Evolutionary conservation across 2,113 vertebrate genomes (phyloP).

Genomic region (Gorsachius goisagi): DNA sequence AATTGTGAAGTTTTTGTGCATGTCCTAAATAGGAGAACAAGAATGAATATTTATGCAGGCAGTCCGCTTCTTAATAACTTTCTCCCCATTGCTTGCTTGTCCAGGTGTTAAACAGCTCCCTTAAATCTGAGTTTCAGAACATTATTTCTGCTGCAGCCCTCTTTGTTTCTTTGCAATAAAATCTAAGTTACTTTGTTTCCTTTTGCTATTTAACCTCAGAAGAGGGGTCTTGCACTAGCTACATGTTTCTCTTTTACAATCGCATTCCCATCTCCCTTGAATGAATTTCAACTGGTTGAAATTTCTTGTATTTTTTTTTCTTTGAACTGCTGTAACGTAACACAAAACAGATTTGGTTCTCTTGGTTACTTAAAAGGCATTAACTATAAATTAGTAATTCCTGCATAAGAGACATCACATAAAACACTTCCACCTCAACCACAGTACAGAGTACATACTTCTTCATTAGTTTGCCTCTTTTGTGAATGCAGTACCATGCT

Average conservation of each 20-base stretch:
- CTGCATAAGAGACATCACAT: not conserved
- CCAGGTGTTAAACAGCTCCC: constrained; percentile 39
- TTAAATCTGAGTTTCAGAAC: not conserved
- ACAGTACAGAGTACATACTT: not conserved
- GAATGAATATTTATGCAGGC: not conserved
- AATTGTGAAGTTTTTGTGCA: not conserved
- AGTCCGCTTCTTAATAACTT: not conserved
- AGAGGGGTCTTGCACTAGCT: not conserved
- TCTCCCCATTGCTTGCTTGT: not conserved
- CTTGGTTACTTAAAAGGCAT: constrained; percentile 61
- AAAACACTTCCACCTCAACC: not conserved
- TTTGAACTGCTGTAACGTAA: constrained; percentile 64
- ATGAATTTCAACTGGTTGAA: constrained; percentile 30
- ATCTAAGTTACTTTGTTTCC: constrained; percentile 30
- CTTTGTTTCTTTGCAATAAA: constrained; percentile 4
- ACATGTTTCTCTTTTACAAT: constrained; percentile 37
- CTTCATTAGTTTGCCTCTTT: not conserved
- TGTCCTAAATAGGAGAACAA: not conserved
- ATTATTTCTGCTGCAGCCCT: not conserved
- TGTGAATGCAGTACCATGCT: not conserved
- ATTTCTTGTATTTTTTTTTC: constrained; percentile 27
- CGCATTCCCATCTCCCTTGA: constrained; percentile 8
- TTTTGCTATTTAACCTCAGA: constrained; percentile 16
- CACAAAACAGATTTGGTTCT: constrained; percentile 60
- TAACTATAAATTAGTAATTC: constrained; percentile 58